These are phyloP conservation scores for Bombylius discolor DNA, from an alignment of 2,888 invertebrate genomes.

Conservation along the genomic window DNA sequence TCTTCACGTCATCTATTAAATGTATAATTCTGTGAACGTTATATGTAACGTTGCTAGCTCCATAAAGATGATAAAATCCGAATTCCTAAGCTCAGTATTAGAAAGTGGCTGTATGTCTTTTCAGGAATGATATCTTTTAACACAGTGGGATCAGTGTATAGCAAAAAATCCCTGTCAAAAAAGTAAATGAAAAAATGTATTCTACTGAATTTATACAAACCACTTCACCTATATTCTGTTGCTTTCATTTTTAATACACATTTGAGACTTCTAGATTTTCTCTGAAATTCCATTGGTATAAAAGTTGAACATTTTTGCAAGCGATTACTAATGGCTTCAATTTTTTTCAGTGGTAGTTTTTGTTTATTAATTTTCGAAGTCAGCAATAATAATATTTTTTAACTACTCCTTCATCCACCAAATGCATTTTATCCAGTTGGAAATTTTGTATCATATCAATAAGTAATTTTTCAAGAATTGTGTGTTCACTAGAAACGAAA, in stretches of 20 bases:
- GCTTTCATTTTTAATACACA: not conserved
- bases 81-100: not conserved
- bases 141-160: not conserved
- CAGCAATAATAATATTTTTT: not conserved
- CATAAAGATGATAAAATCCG: not conserved
- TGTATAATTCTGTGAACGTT: constrained; percentile 11
- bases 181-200: not conserved
- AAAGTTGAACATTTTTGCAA: not conserved
- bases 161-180: not conserved
- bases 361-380: not conserved
- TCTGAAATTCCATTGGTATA: constrained; percentile 1
- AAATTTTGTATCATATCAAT: not conserved
- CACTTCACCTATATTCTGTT: not conserved
- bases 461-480: not conserved
- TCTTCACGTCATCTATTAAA: constrained; percentile 8
- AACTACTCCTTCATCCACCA: not conserved
- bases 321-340: not conserved
- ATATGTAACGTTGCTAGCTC: not conserved
- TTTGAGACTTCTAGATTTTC: constrained; percentile 1
- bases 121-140: not conserved
- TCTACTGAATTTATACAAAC: no score
- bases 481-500: not conserved
- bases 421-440: no score
- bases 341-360: not conserved
- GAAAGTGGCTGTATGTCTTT: not conserved